Conservation (phyloP, 2,888 invertebrate genomes). For the Suillia variegata region DNA sequence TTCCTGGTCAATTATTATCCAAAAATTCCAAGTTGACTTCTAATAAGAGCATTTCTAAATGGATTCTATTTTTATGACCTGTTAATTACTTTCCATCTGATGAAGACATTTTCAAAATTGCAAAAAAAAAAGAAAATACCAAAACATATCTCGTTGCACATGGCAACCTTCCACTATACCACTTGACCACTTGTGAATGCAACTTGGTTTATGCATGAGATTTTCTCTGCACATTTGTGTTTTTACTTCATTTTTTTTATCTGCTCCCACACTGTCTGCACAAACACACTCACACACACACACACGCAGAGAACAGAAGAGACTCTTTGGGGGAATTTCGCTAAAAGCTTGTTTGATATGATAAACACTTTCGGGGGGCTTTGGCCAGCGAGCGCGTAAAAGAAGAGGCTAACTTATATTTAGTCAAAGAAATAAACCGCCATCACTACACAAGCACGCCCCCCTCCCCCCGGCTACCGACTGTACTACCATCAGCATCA, state of each 20-base stretch:
- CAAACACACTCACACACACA: too few species aligned
- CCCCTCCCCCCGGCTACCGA: too few species aligned
- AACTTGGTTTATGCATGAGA: constrained; percentile 13
- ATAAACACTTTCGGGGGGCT: constrained; percentile 15
- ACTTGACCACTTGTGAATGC: constrained; percentile 1
- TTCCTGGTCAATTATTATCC: too few species aligned
- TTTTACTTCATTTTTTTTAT: not conserved
- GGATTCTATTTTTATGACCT: too few species aligned
- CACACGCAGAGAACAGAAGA: too few species aligned
- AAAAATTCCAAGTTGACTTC: too few species aligned
- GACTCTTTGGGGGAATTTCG: constrained; percentile 10
- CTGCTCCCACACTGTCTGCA: not conserved
- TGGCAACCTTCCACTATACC: not conserved
- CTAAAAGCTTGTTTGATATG: constrained; percentile 19
- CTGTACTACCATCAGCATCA: too few species aligned
- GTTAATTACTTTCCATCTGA: too few species aligned
- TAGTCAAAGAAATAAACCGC: not conserved
- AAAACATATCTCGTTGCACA: not conserved
- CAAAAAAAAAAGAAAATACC: too few species aligned
- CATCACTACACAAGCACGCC: too few species aligned
- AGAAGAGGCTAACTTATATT: not conserved
- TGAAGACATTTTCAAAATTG: too few species aligned
- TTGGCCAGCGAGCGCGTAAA: not conserved
- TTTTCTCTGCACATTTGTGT: not conserved
- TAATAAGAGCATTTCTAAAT: too few species aligned